A percentile compares a stretch with the other conserved stretches of the same genome.
These are phyloP conservation scores for Leucoraja erinaceus DNA, from an alignment of 2,113 vertebrate species.

Conservation along the genomic window DNA sequence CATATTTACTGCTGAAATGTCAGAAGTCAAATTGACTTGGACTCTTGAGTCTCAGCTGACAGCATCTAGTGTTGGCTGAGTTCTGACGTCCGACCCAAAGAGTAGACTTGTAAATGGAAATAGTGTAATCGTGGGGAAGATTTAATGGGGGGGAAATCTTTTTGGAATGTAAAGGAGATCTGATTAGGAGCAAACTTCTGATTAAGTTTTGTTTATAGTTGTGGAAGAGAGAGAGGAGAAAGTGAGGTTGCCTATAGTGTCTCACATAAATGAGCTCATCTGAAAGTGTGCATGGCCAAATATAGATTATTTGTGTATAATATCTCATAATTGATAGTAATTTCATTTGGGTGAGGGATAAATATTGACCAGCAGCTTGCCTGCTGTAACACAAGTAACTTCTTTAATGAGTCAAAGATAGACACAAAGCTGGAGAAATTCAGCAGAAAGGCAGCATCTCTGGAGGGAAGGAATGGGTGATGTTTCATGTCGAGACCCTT, in stretches of 20 bases:
- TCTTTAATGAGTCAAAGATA: no score
- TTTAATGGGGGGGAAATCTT: neutral
- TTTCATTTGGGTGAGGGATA: neutral
- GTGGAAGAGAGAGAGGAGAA: neutral
- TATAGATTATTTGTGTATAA: neutral
- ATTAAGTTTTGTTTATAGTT: neutral
- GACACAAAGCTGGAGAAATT: no score
- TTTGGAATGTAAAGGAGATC: neutral
- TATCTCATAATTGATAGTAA: neutral
- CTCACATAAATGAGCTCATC: neutral
- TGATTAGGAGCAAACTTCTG: neutral
- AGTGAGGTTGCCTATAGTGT: neutral
- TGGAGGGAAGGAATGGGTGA: no score
- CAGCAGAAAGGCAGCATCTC: no score
- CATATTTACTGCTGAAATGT: no score
- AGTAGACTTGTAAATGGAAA: neutral
- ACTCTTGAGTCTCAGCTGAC: neutral
- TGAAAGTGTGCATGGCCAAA: neutral
- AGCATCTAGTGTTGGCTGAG: neutral
- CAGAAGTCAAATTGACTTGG: neutral
- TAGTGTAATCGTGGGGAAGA: neutral
- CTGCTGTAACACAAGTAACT: neutral
- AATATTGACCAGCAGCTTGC: neutral
- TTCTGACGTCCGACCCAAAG: neutral
- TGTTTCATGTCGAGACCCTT: no score